Evolutionary conservation across 2,888 invertebrate genomes (phyloP).

Genomic region (Scrobipalpa atriplicella): DNA sequence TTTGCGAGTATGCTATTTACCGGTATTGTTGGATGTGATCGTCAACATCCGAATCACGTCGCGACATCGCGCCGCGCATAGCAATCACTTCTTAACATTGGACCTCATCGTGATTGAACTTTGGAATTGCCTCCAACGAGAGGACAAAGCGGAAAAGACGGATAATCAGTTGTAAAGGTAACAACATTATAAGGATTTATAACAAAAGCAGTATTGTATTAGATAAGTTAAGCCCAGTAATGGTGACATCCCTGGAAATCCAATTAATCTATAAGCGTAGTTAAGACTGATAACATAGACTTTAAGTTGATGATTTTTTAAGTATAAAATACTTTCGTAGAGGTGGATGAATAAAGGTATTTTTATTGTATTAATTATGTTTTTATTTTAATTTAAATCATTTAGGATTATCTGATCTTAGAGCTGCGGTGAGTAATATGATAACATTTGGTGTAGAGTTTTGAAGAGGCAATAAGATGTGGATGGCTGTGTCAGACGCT

Average conservation of each 20-base stretch:
- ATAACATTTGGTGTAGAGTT: slow-evolving; percentile 45
- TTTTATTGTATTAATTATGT: slow-evolving; percentile 24
- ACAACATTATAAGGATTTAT: slow-evolving; percentile 8
- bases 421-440: slow-evolving; percentile 34
- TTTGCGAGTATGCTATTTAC: slow-evolving; percentile 15
- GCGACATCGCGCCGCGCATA: slow-evolving; percentile 18
- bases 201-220: slow-evolving; percentile 21
- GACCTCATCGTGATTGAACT: slow-evolving; percentile 11
- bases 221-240: slow-evolving; percentile 19
- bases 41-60: slow-evolving; percentile 26
- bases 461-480: slow-evolving; percentile 50
- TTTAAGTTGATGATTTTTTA: slow-evolving; percentile 47
- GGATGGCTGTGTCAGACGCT: slow-evolving; percentile 52
- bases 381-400: slow-evolving; percentile 10
- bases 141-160: slow-evolving; percentile 7
- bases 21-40: slow-evolving; percentile 7
- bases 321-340: slow-evolving; percentile 41
- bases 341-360: slow-evolving; percentile 31
- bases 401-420: slow-evolving; percentile 29
- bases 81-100: slow-evolving; percentile 27
- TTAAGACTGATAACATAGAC: slow-evolving; percentile 57
- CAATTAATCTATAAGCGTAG: slow-evolving; percentile 22
- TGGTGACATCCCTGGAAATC: background rate
- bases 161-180: background rate
- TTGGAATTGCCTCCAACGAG: slow-evolving; percentile 13